Percentiles rank a stretch among this genome's conserved stretches.
Conservation (phyloP, 2,113 vertebrate genomes). For the Phrynocephalus versicolor region DNA sequence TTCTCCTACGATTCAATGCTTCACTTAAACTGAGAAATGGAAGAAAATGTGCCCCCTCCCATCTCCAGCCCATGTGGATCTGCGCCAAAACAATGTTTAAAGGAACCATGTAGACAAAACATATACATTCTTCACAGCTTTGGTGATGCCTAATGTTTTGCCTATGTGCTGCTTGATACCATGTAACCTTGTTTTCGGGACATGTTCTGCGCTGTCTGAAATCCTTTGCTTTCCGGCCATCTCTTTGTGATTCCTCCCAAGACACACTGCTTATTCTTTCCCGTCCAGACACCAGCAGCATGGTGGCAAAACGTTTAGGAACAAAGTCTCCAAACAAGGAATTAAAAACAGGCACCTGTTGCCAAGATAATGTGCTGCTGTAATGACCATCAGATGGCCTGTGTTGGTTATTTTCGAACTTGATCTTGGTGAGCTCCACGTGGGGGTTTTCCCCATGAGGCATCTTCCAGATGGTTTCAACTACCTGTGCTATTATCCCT, state of each 20-base stretch:
- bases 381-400: constrained; percentile 24
- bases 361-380: neutral
- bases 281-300: constrained; percentile 20
- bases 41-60: neutral
- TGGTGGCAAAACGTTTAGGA: constrained; percentile 3
- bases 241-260: constrained; percentile 40
- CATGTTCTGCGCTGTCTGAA: constrained; percentile 11
- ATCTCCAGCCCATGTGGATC: constrained; percentile 6
- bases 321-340: constrained; percentile 2
- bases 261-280: constrained; percentile 17
- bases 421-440: constrained; percentile 28
- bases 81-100: constrained; percentile 22
- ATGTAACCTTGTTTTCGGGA: constrained; percentile 31
- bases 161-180: constrained; percentile 4
- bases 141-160: constrained; percentile 30
- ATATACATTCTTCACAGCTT: constrained; percentile 42
- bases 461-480: neutral
- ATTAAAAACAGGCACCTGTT: constrained; percentile 33
- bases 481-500: neutral
- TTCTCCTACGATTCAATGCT: constrained; percentile 22
- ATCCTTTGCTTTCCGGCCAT: neutral
- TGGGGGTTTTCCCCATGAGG: neutral
- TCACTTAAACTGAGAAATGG: neutral
- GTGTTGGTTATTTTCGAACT: neutral
- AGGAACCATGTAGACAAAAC: constrained; percentile 13